Evolutionary conservation across 1,140 invertebrate species (phyloP).

Genomic region (Ptiloglossa arizonensis): DNA sequence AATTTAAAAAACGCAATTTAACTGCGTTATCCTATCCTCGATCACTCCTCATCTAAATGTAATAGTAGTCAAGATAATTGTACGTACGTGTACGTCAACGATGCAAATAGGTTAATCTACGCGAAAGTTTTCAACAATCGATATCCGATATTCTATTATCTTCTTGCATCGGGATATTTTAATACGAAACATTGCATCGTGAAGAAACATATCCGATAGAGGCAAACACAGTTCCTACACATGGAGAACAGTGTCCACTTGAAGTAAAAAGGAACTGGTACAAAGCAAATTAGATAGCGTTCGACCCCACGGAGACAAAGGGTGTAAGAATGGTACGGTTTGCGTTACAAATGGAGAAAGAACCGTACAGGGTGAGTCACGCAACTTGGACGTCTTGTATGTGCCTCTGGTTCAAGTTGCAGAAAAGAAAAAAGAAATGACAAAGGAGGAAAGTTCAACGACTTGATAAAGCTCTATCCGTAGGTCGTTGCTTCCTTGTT

Average conservation of each 20-base stretch:
- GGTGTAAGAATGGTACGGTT: slow-evolving; percentile 11
- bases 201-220: neutral
- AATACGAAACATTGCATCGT: too few species aligned
- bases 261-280: neutral
- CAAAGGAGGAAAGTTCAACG: slow-evolving; percentile 23
- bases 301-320: slow-evolving; percentile 14
- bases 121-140: too few species aligned
- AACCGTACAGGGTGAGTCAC: slow-evolving; percentile 19
- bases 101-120: too few species aligned
- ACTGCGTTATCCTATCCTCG: too few species aligned
- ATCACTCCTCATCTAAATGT: too few species aligned
- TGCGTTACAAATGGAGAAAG: slow-evolving; percentile 16
- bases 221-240: too few species aligned
- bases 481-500: neutral
- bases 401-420: neutral
- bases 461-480: slow-evolving; percentile 15
- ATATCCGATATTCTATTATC: too few species aligned
- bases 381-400: slow-evolving; percentile 16
- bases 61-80: too few species aligned
- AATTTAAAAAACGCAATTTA: too few species aligned
- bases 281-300: neutral
- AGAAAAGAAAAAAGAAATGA: slow-evolving; percentile 12
- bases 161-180: too few species aligned
- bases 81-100: too few species aligned
- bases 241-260: neutral